A percentile compares a stretch with the other conserved stretches of the same genome.
Evolutionary conservation across 2,888 invertebrate genomes (phyloP).

Genomic region (Venusia cambrica): DNA sequence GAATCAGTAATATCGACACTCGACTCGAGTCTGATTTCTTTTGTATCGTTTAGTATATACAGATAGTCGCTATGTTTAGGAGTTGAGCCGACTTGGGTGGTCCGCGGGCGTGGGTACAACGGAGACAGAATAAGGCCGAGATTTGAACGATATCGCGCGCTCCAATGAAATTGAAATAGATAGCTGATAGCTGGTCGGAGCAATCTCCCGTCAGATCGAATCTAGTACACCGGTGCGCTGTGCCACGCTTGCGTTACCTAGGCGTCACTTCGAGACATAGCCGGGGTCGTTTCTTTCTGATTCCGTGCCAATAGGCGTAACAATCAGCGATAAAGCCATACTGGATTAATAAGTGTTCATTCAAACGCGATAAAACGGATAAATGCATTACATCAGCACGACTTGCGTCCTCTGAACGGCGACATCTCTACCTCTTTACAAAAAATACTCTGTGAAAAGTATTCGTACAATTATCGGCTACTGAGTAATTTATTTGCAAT

Average conservation of each 20-base stretch:
- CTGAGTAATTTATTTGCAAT: too few species aligned
- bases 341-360: conserved; percentile 16
- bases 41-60: conserved; percentile 61
- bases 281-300: conserved; percentile 16
- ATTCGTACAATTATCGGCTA: too few species aligned
- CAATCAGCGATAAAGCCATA: conserved; percentile 14
- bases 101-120: conserved; percentile 55
- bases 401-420: conserved; percentile 1
- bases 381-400: conserved; percentile 8
- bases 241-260: conserved; percentile 53
- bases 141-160: conserved; percentile 71
- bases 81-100: conserved; percentile 69
- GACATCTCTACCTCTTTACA: neutral
- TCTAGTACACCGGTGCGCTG: conserved; percentile 64
- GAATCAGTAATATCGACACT: conserved; percentile 30
- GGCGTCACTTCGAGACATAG: conserved; percentile 56
- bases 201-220: conserved; percentile 67
- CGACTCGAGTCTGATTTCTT: conserved; percentile 48
- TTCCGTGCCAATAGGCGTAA: conserved; percentile 32
- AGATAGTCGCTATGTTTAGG: conserved; percentile 68
- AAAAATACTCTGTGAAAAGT: too few species aligned
- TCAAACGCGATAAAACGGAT: conserved; percentile 12
- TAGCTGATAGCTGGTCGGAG: conserved; percentile 63
- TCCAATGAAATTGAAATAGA: conserved; percentile 73
- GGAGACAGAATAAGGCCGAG: conserved; percentile 68